Evolutionary conservation across 2,797 vertebrate genomes (phyloP).

Genomic region (Myotis findleyi): DNA sequence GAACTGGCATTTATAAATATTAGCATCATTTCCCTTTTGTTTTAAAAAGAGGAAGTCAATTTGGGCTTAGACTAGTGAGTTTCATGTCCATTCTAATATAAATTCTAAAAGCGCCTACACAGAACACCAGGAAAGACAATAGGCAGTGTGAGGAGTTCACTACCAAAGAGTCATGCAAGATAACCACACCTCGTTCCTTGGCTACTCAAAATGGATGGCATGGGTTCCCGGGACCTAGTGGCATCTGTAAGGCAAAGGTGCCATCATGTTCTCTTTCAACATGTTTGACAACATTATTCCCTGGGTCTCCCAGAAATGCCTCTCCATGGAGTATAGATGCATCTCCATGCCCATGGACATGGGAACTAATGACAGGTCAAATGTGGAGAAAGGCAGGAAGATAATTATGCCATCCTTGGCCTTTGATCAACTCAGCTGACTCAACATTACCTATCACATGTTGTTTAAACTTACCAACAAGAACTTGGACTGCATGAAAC

Average conservation of each 20-base stretch:
- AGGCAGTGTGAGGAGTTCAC: neutral
- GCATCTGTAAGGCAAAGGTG: neutral
- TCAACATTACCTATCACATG: conserved; percentile 98
- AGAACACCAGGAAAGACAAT: neutral
- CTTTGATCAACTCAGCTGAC: conserved; percentile 96
- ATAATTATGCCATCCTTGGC: conserved; percentile 99
- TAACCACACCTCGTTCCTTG: neutral
- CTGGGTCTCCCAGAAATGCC: conserved; percentile 96
- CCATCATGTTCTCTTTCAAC: conserved; percentile 87
- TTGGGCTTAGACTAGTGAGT: neutral
- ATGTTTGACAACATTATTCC: conserved; percentile 94
- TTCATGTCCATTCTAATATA: neutral
- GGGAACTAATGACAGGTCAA: conserved; percentile 97
- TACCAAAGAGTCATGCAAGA: neutral
- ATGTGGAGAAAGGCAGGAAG: conserved; percentile 99
- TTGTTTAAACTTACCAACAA: conserved; percentile 98
- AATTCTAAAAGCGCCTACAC: neutral
- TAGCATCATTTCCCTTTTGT: neutral
- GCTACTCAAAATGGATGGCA: neutral
- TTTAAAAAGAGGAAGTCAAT: neutral
- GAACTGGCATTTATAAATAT: neutral
- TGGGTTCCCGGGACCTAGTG: neutral
- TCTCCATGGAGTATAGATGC: conserved; percentile 98
- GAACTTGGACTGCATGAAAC: conserved; percentile 97
- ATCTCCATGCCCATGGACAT: conserved; percentile 98